A percentile compares a stretch with the other conserved stretches of the same genome.
Conservation (phyloP, 1,140 invertebrate species). For the Chlorops oryzae region DNA sequence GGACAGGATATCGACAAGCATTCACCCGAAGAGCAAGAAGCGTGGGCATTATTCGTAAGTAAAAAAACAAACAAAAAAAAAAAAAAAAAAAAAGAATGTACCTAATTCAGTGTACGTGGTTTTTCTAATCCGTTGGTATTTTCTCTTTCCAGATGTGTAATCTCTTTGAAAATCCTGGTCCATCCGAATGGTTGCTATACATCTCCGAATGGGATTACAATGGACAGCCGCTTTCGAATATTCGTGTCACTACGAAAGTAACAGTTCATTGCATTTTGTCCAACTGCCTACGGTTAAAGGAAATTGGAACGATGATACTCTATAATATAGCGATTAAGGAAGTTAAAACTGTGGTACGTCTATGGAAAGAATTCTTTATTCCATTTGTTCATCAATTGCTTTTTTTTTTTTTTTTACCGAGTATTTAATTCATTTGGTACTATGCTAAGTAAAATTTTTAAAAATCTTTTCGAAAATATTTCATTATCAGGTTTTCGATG, state of each 20-base stretch:
- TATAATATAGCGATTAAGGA: slow-evolving; percentile 92
- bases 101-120: neutral
- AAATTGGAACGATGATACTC: slow-evolving; percentile 77
- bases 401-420: no score
- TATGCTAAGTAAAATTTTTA: no score
- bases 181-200: slow-evolving; percentile 87
- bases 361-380: slow-evolving; percentile 16
- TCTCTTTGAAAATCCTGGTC: slow-evolving; percentile 81
- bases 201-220: slow-evolving; percentile 83
- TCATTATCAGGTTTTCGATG: slow-evolving; percentile 76
- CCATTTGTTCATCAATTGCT: neutral
- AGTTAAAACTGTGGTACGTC: slow-evolving; percentile 92
- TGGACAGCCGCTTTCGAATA: slow-evolving; percentile 73
- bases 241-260: slow-evolving; percentile 83
- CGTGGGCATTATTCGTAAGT: slow-evolving; percentile 70
- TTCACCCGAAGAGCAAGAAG: slow-evolving; percentile 68
- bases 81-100: slow-evolving; percentile 48
- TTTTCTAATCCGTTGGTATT: no score
- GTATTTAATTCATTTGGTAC: no score
- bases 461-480: no score
- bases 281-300: slow-evolving; percentile 64
- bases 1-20: slow-evolving; percentile 75
- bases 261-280: slow-evolving; percentile 79
- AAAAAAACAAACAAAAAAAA: no score
- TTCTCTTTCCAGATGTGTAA: slow-evolving; percentile 67